These are phyloP conservation scores for Xenopus tropicalis DNA, from an alignment of 2,113 vertebrate species.

Conservation along the genomic window UCB_Xtro_10.0 CM004451.2:74811501-74812000, in stretches of 20 bases:
- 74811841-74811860: conserved; percentile 69
- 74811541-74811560: too few relatives aligned
- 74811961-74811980: conserved; percentile 67
- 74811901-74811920: conserved; percentile 75
- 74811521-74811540: too few relatives aligned
- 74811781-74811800: conserved; percentile 50
- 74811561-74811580: too few relatives aligned
- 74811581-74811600: too few relatives aligned
- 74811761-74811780: conserved; percentile 48
- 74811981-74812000: conserved; percentile 35
- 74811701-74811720: conserved; percentile 47
- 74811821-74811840: conserved; percentile 65
- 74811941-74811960: conserved; percentile 71
- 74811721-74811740: conserved; percentile 38
- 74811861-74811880: conserved; percentile 83
- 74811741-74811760: conserved; percentile 45
- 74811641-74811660: too few relatives aligned
- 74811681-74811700: conserved; percentile 55
- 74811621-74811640: not conserved
- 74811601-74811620: too few relatives aligned
- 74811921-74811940: conserved; percentile 66
- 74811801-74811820: conserved; percentile 55
- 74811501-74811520: too few relatives aligned
- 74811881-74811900: conserved; percentile 94
- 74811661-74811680: not conserved